A percentile compares a stretch with the other conserved stretches of the same genome.
phyloP scores from a whole-genome alignment of 2,113 vertebrate species.

The Odobenus rosmarus region DNA sequence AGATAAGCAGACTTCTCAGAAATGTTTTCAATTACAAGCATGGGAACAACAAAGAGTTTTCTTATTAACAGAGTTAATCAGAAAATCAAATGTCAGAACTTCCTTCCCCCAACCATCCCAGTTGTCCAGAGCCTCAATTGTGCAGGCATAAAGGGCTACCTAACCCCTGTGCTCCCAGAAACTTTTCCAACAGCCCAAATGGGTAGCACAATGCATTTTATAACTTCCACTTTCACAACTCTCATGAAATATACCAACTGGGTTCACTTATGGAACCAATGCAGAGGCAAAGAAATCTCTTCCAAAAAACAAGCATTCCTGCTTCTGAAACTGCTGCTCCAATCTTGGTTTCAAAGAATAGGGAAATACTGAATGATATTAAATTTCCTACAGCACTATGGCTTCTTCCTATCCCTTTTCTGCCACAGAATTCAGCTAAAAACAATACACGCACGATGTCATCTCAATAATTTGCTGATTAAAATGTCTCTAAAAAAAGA shows the following conservation, averaged over 20 bases:
- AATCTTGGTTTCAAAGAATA: constrained; percentile 78
- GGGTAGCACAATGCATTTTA: neutral
- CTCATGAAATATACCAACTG: neutral
- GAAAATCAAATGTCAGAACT: neutral
- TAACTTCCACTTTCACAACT: neutral
- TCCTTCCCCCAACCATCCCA: neutral
- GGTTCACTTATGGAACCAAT: neutral
- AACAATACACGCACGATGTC: constrained; percentile 77
- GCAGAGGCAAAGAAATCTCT: neutral
- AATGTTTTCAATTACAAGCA: constrained; percentile 20
- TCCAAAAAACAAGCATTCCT: constrained; percentile 42
- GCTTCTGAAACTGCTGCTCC: constrained; percentile 51
- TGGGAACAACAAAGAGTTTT: neutral
- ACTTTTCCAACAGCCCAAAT: neutral
- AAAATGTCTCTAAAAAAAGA: constrained; percentile 72
- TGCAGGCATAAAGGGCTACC: neutral
- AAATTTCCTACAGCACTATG: constrained; percentile 68
- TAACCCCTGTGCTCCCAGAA: neutral
- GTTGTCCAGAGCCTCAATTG: neutral
- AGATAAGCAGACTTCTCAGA: neutral
- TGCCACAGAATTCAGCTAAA: constrained; percentile 75
- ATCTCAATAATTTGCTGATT: constrained; percentile 72
- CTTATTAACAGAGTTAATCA: neutral
- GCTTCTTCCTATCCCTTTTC: constrained; percentile 79
- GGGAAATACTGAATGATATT: constrained; percentile 70